phyloP scores from a whole-genome alignment of 2,888 invertebrate genomes.

The Aromia moschata region DNA sequence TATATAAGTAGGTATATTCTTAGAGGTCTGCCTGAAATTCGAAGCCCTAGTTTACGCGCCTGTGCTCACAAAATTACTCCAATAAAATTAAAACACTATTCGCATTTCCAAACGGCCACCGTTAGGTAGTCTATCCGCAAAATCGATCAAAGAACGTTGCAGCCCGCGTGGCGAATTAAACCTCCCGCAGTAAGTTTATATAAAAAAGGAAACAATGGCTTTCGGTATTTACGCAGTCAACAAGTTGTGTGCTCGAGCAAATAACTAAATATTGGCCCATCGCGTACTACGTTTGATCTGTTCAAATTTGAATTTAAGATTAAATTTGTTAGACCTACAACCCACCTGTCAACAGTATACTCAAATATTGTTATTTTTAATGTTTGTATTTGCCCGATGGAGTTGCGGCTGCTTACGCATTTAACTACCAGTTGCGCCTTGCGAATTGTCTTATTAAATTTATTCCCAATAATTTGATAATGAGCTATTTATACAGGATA shows the following conservation, averaged over 20 bases:
- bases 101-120: too few species aligned
- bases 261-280: slow-evolving; percentile 65
- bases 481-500: too few species aligned
- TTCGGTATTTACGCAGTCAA: slow-evolving; percentile 63
- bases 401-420: slow-evolving; percentile 1
- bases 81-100: too few species aligned
- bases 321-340: slow-evolving; percentile 63
- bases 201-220: slow-evolving; percentile 61
- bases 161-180: slow-evolving; percentile 25
- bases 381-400: slow-evolving; percentile 56
- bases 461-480: too few species aligned
- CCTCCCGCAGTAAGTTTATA: slow-evolving; percentile 31
- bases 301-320: slow-evolving; percentile 65
- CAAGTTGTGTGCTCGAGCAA: slow-evolving; percentile 63
- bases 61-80: too few species aligned
- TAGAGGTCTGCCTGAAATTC: too few species aligned
- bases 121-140: too few species aligned
- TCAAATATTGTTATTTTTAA: slow-evolving; percentile 62
- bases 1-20: too few species aligned
- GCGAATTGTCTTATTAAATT: too few species aligned
- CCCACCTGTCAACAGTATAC: slow-evolving; percentile 62
- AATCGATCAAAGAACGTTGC: slow-evolving; percentile 17
- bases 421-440: not conserved
- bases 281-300: slow-evolving; percentile 62
- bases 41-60: too few species aligned